A percentile compares a stretch with the other conserved stretches of the same genome.
Conservation (phyloP, 2,113 vertebrate species). For the Procavia capensis region DNA sequence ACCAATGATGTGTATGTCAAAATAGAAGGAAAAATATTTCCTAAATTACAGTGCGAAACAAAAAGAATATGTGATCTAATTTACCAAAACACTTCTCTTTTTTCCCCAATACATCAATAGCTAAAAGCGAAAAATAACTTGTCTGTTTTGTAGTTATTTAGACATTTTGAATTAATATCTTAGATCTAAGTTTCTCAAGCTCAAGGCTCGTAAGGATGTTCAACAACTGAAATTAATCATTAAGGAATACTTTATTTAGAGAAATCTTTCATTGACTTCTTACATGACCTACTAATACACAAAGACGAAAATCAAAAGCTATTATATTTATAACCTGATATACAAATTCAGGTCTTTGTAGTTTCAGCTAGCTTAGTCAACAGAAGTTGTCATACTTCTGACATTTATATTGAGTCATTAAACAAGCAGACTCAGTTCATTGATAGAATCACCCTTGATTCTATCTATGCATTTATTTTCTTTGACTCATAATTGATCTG, state of each 20-base stretch:
- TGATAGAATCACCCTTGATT: neutral
- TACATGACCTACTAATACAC: neutral
- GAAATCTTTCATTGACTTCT: neutral
- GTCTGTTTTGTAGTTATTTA: neutral
- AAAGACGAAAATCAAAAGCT: neutral
- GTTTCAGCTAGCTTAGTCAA: neutral
- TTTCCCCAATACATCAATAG: neutral
- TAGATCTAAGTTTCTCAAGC: conserved; percentile 19
- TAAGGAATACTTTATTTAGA: neutral
- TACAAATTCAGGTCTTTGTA: neutral
- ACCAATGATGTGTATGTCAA: neutral
- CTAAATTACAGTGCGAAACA: neutral
- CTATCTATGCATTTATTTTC: neutral
- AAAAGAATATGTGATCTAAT: neutral
- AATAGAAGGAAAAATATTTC: conserved; percentile 27
- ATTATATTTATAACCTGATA: neutral
- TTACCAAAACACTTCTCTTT: neutral
- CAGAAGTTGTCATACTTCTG: neutral
- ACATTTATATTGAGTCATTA: neutral
- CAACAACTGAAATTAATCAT: neutral
- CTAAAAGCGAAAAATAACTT: neutral
- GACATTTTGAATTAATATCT: neutral
- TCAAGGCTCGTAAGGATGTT: neutral
- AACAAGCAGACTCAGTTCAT: neutral
- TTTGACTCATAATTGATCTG: neutral